These are phyloP conservation scores for Trichogramma dendrolimi DNA, from an alignment of 2,888 invertebrate genomes.

Conservation along the genomic window DNA sequence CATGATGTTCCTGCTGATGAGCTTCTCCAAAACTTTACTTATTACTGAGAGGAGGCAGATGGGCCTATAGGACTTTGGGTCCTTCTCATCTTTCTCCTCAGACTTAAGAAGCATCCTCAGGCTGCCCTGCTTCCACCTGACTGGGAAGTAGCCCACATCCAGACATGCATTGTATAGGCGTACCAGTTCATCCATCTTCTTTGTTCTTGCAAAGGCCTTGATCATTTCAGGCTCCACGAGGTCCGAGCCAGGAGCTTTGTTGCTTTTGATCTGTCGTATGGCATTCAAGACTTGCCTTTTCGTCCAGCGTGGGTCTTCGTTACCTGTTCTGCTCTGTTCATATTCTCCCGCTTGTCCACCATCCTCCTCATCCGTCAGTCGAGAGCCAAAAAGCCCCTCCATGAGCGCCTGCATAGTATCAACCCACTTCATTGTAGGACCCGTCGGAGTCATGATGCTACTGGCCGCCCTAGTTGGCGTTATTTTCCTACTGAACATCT, in stretches of 20 bases:
- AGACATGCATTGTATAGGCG: not conserved
- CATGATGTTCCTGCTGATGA: not conserved
- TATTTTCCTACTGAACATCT: not conserved
- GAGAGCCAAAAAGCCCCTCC: not conserved
- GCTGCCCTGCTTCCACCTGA: not conserved
- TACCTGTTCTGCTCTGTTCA: too few relatives aligned
- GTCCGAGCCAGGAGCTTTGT: slow-evolving; percentile 5
- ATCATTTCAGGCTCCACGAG: not conserved
- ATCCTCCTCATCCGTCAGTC: too few relatives aligned
- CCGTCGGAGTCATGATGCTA: not conserved
- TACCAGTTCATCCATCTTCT: not conserved
- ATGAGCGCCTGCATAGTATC: not conserved
- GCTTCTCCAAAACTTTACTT: slow-evolving; percentile 4
- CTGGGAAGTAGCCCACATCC: not conserved
- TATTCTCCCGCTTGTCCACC: too few relatives aligned
- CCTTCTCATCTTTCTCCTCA: not conserved
- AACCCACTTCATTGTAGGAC: not conserved
- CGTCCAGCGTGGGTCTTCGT: not conserved
- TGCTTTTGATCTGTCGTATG: not conserved
- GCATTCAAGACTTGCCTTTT: not conserved
- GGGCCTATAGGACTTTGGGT: not conserved
- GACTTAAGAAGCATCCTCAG: not conserved
- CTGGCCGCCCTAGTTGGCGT: not conserved
- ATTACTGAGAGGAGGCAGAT: too few relatives aligned
- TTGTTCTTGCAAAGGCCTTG: not conserved